These are phyloP conservation scores for Atrina japonica DNA, from an alignment of 2,888 invertebrate species.

Conservation along the genomic window DNA sequence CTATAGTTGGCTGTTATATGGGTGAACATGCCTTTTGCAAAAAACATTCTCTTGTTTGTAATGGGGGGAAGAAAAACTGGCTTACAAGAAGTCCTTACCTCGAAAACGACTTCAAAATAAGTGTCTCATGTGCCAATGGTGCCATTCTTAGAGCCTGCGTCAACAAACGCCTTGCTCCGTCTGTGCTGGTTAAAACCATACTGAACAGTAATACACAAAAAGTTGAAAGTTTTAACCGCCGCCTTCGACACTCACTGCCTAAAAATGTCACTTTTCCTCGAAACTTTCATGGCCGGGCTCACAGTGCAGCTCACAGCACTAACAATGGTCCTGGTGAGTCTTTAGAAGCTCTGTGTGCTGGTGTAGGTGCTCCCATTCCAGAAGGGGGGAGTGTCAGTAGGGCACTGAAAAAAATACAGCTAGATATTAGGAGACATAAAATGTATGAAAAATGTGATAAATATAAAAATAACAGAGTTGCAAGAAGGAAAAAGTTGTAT, in stretches of 20 bases:
- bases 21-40: not conserved
- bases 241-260: slow-evolving; percentile 12
- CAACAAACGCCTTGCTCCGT: not conserved
- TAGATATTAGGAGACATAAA: no score
- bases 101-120: slow-evolving; percentile 2
- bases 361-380: no score
- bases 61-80: not conserved
- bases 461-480: no score
- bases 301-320: not conserved
- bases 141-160: not conserved
- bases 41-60: not conserved
- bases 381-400: no score
- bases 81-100: not conserved
- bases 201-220: slow-evolving; percentile 9
- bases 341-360: no score
- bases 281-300: slow-evolving; percentile 14
- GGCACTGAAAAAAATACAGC: no score
- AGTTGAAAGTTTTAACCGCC: slow-evolving; percentile 11
- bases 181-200: not conserved
- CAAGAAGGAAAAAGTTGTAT: no score
- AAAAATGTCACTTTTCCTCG: slow-evolving; percentile 14
- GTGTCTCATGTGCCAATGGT: not conserved
- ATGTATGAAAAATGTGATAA: no score
- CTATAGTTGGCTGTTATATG: slow-evolving; percentile 1
- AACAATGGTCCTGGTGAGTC: slow-evolving; percentile 5